Evolutionary conservation across 2,797 vertebrate species (phyloP).

Genomic region (Manis crassicaudata): DNA sequence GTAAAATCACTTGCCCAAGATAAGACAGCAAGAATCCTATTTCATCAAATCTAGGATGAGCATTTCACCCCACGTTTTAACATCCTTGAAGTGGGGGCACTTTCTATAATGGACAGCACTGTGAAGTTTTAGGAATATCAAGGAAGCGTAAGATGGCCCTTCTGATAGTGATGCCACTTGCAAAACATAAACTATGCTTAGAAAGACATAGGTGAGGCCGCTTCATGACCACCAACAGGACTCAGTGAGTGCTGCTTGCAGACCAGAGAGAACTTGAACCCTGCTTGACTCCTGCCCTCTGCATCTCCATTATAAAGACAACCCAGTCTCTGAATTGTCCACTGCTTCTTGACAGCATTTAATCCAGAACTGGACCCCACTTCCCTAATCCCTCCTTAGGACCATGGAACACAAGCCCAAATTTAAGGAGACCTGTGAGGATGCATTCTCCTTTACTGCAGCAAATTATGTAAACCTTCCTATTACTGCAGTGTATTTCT

Average conservation of each 20-base stretch:
- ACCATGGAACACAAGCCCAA: too few species aligned
- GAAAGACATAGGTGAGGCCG: neutral
- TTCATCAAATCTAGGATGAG: neutral
- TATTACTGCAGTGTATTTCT: neutral
- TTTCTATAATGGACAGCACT: neutral
- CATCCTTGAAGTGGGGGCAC: neutral
- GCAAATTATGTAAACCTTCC: neutral
- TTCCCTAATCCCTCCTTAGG: neutral
- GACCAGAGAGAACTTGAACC: neutral
- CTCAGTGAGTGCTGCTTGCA: neutral
- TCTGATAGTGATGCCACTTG: neutral
- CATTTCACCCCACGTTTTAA: neutral
- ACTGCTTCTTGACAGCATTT: neutral
- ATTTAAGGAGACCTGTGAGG: neutral
- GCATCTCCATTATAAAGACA: neutral
- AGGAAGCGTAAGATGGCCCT: neutral
- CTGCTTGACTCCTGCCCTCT: neutral
- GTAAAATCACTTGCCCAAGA: neutral
- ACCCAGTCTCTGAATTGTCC: neutral
- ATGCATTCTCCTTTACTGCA: neutral
- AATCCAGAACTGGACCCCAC: neutral
- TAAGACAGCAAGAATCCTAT: neutral
- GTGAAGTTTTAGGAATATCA: neutral
- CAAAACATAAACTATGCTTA: neutral
- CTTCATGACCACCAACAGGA: neutral